Base-by-base conservation (phyloP, 2,888 invertebrate species). In the Phania funesta region DNA sequence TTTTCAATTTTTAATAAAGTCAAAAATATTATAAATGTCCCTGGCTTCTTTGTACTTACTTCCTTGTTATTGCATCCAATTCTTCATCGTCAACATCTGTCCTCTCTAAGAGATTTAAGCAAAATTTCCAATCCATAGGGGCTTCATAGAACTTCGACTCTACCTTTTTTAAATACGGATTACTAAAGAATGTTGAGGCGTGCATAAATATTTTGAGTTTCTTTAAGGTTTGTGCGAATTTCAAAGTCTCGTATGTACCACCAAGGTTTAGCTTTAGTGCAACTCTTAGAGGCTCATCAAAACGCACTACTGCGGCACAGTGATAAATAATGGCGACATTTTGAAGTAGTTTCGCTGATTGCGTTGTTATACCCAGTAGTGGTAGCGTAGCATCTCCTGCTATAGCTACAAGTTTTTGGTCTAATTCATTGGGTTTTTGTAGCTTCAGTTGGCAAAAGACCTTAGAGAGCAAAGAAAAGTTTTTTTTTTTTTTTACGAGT, bases 131-230 rank as follows among this genome's bases (percentile, higher is more conserved):
- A 77, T 89, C 87, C 82, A 82, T 82, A 0, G 82, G 82, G 0
- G 82, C 26, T 1, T 86, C 71, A 68, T 90, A 90, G 29, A 86
- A 78, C 60, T 93, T 91, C 89, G 97, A 96, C 41, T 95, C 94
- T 0, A 97, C 94, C 0, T 92, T 92, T 6, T 93, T 91, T 64
- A 94, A 92, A 86, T 97, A 95, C 0, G 95, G 95, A 90, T 98
- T 96, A 11, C 96, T 94, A 89, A 95, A 98, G 0, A 96, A 95
- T 0, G 98, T 97, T 0, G 97, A 97, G 0, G 97, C 94, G 88
- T 98, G 97, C 8, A 97, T 91, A 11, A 96, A 91, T 0, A 93
- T 92, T 93, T 94, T 89, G 0, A 88, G 85, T 0, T 88, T 83
- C 6, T 91, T 92, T 81, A 94, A 91, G 16, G 92, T 92, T 46